These are phyloP conservation scores for Hydrotaea diabolus DNA, from an alignment of 2,888 invertebrate genomes.

Conservation along the genomic window DNA sequence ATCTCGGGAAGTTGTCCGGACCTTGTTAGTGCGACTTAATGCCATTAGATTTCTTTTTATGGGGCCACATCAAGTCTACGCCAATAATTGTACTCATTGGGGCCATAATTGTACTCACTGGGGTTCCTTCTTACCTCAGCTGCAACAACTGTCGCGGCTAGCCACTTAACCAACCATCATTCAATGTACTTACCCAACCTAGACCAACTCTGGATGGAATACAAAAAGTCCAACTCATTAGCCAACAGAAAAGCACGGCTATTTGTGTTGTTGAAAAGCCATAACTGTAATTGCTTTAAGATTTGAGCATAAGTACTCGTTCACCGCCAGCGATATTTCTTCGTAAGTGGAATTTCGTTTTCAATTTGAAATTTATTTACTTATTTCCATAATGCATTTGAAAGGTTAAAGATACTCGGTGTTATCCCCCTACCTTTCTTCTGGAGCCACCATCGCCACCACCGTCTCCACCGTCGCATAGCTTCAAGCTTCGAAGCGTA, in stretches of 20 bases:
- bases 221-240: conserved; percentile 12
- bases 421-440: not conserved
- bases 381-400: conserved; percentile 27
- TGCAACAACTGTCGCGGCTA: not conserved
- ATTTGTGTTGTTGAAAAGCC: conserved; percentile 2
- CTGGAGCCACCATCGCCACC: not conserved
- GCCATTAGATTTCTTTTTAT: too few relatives aligned
- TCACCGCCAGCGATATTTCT: conserved; percentile 8
- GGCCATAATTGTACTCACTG: too few relatives aligned
- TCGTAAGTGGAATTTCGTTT: conserved; percentile 18
- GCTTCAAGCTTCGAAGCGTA: not conserved
- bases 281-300: conserved; percentile 16
- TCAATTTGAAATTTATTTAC: conserved; percentile 23
- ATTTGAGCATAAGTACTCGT: not conserved
- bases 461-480: not conserved
- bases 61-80: too few relatives aligned
- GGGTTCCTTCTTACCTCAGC: too few relatives aligned
- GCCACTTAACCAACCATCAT: too few relatives aligned
- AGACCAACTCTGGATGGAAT: not conserved
- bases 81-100: too few relatives aligned
- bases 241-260: not conserved
- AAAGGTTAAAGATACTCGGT: conserved; percentile 48
- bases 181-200: not conserved
- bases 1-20: too few relatives aligned
- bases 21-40: too few relatives aligned